phyloP scores from a whole-genome alignment of 2,797 vertebrate genomes.

The Myripristis jacobus region DNA sequence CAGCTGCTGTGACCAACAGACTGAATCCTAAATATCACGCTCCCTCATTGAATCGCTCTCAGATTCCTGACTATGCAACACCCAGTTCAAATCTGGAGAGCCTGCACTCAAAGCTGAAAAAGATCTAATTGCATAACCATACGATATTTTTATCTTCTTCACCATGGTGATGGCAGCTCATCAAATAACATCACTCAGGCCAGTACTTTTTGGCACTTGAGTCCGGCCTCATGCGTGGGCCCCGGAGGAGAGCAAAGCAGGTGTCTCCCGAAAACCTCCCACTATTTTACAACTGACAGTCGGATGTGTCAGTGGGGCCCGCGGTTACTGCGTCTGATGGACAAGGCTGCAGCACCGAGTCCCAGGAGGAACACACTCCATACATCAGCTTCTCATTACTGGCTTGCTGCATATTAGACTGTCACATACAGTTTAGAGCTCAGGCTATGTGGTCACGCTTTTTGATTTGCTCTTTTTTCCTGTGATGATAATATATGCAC shows the following conservation, averaged over 20 bases:
- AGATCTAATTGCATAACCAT: slow-evolving; percentile 58
- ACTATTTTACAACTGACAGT: slow-evolving; percentile 51
- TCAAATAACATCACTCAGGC: slow-evolving; percentile 58
- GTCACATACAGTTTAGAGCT: slow-evolving; percentile 61
- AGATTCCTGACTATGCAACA: slow-evolving; percentile 38
- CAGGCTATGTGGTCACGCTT: slow-evolving; percentile 65
- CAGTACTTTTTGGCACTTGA: slow-evolving; percentile 38
- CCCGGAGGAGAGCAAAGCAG: slow-evolving; percentile 50
- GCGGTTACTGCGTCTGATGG: slow-evolving; percentile 38
- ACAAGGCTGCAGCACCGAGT: slow-evolving; percentile 32
- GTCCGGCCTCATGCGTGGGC: slow-evolving; percentile 36
- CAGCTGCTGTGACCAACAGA: slow-evolving; percentile 32
- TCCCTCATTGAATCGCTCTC: slow-evolving; percentile 40
- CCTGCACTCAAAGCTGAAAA: slow-evolving; percentile 41
- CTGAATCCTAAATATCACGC: no score
- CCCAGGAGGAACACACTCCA: slow-evolving; percentile 34
- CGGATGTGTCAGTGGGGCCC: slow-evolving; percentile 57
- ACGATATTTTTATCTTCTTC: slow-evolving; percentile 54
- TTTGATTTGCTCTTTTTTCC: slow-evolving; percentile 65
- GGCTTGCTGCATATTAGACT: slow-evolving; percentile 56
- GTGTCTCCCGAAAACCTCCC: slow-evolving; percentile 68
- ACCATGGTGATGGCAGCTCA: slow-evolving; percentile 59
- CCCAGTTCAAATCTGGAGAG: slow-evolving; percentile 51
- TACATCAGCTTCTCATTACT: slow-evolving; percentile 74
- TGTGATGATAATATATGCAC: slow-evolving; percentile 31